Base-by-base conservation (phyloP, 2,888 invertebrate species). In the Nomada goodeniana region DNA sequence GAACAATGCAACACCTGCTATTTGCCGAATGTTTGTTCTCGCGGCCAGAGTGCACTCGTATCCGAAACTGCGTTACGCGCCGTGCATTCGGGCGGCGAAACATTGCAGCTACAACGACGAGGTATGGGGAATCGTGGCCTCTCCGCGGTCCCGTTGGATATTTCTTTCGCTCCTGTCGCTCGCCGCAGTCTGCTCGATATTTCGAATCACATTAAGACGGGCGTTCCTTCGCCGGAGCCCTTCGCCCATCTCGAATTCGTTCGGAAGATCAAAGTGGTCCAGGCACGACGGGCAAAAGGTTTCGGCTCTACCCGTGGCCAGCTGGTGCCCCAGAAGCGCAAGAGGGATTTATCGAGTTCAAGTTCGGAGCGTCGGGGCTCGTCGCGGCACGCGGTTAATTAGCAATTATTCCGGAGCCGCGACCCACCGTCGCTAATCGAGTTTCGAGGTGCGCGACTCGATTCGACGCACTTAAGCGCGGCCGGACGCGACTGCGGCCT, bases 21-120 rank as follows among this genome's bases (percentile, higher is more conserved):
- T 76, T 71, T 65, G 70, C 64, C 78, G 80, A 85, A 85, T 86
- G 80, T 83, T 86, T 86, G 86, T 86, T 83, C 85, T 61, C 63
- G 44, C 64, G 63, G 60, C 68, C 67, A 11, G 47, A 55, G 71
- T 80, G 75, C 80, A 82, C 82, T 55, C 76, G 61, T 59, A 65
- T 57, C 36, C 60, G 73, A 70, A 84, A 85, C 73, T 85, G 84
- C 63, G 84, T 84, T 84, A 85, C 85, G 79, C 75, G 84, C 61
- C 50, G 61, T 36, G 84, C 61, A 72, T 74, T 71, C 65, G 23
- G 72, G 69, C 67, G 61, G 23, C 23, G 65, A 9, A 82, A 82
- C 79, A 82, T 83, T 65, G 53, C 61, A 74, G 71, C 77, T 53
- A 52, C 57, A 55, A 47, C 65, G n/a, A 42, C 77, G 71, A 72